These are phyloP conservation scores for Thalassophryne amazonica DNA, from an alignment of 2,797 vertebrate species.

Conservation along the genomic window DNA sequence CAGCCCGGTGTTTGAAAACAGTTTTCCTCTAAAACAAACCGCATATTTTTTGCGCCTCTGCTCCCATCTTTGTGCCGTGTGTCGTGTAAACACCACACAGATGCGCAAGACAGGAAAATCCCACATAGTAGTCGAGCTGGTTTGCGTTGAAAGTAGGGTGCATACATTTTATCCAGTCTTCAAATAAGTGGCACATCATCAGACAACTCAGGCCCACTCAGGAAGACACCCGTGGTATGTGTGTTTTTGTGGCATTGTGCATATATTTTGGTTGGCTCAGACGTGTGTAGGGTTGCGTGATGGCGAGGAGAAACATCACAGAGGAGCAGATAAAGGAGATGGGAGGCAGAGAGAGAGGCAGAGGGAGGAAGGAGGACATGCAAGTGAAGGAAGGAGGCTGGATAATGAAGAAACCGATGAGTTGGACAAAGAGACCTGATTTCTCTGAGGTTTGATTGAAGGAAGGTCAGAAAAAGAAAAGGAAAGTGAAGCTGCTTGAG, in stretches of 20 bases:
- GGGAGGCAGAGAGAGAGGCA: conserved; percentile 4
- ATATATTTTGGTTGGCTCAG: conserved; percentile 6
- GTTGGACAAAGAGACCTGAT: conserved; percentile 45
- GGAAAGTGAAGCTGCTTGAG: neutral
- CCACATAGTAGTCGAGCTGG: no score
- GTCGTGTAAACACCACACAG: no score
- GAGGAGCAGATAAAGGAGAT: conserved; percentile 58
- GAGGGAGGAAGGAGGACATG: conserved; percentile 1
- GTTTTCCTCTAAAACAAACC: no score
- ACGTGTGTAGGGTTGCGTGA: conserved; percentile 40
- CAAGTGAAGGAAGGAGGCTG: conserved; percentile 17
- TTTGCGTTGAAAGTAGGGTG: no score
- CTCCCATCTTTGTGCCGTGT: no score
- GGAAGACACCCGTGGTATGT: no score
- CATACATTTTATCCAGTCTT: no score
- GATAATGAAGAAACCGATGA: conserved; percentile 68
- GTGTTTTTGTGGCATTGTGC: neutral
- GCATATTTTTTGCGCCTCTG: no score
- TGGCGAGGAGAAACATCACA: conserved; percentile 59
- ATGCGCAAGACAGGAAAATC: no score
- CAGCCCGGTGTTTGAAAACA: no score
- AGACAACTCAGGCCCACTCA: no score
- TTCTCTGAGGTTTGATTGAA: conserved; percentile 24
- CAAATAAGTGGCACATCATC: no score
- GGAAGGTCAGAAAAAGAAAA: conserved; percentile 3